A percentile compares a stretch with the other conserved stretches of the same genome.
Conservation (phyloP, 2,888 invertebrate species). For the Bombylius discolor region DNA sequence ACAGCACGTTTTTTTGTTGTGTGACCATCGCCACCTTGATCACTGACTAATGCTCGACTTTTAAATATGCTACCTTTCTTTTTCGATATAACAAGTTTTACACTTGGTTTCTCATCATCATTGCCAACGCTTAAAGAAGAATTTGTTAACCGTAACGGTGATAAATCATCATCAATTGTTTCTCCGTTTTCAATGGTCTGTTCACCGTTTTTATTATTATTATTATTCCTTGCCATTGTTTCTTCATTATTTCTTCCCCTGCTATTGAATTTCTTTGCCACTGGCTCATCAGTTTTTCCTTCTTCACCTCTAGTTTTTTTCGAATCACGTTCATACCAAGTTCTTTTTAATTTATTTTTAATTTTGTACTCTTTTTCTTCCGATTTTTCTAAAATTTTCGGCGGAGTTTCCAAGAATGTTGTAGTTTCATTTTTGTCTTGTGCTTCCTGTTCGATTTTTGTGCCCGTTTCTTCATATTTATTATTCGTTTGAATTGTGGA, state of each 20-base stretch:
- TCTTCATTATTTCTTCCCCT: constrained; percentile 1
- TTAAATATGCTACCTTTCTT: constrained; percentile 87
- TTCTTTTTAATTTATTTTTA: constrained; percentile 34
- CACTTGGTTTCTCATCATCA: constrained; percentile 44
- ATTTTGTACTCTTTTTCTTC: constrained; percentile 27
- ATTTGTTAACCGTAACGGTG: background rate
- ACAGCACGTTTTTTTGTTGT: constrained; percentile 61
- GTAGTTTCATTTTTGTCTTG: too few relatives aligned
- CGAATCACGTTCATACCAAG: constrained; percentile 23
- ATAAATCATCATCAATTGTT: background rate
- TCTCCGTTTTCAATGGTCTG: constrained; percentile 1
- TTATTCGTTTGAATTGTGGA: background rate
- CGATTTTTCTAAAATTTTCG: background rate
- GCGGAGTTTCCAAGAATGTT: too few relatives aligned
- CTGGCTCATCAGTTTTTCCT: background rate
- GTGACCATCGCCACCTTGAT: constrained; percentile 36
- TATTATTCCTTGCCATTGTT: constrained; percentile 1
- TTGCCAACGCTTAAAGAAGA: constrained; percentile 15
- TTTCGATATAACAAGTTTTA: constrained; percentile 59
- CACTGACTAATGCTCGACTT: constrained; percentile 54
- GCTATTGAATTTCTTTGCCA: background rate
- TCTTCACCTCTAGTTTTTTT: background rate
- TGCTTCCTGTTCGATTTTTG: too few relatives aligned
- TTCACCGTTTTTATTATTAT: constrained; percentile 8
- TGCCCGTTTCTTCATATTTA: too few relatives aligned